Evolutionary conservation across 1,140 invertebrate genomes (phyloP), one percentile per base, ranked within the genome.

Genomic region (Ceratitis capitata): DNA sequence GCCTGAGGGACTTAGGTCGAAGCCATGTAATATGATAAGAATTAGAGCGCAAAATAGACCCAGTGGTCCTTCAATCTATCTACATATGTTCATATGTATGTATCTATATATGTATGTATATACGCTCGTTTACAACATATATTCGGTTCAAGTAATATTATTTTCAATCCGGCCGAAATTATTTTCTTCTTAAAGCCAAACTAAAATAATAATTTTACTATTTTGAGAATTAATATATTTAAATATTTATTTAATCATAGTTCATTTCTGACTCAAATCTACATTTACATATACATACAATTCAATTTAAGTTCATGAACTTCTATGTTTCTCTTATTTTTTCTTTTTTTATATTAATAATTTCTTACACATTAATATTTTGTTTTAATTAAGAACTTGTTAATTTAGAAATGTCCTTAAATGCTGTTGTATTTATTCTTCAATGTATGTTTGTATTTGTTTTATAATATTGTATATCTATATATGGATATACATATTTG

Each of bases 221-320:
- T 16, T 82, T 85, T 83, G 23, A n/a, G 39, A 85, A 69, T 85
- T 86, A 83, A 45, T 86, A 64, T 84, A 64, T 84, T 86, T 64
- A 26, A 51, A 83, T 83, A 78, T 82, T 56, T 82, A 26, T 82
- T 53, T 85, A 23, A 47, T 42, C 83, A 53, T 86, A 9, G 83
- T 69, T 51, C 29, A 84, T 84, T 39, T 64, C 61, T 86, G 42
- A 3, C 49, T 83, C 82, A 64, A 84, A 86, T 86, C 85, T 86
- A 86, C 85, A 86, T 83, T 74, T 86, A 86, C 82, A 86, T 86
- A 61, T 84, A 83, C 42, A 85, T 83, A 83, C 58, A 85, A 58
- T 83, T 35, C 19, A 83, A 83, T 83, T n/a, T 78, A 78, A 78
- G 42, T 78, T 45, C 69, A 78, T 78, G 69, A 78, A 78, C 39